Conservation (phyloP, 2,113 vertebrate genomes). For the Butastur rufipennis region DNA sequence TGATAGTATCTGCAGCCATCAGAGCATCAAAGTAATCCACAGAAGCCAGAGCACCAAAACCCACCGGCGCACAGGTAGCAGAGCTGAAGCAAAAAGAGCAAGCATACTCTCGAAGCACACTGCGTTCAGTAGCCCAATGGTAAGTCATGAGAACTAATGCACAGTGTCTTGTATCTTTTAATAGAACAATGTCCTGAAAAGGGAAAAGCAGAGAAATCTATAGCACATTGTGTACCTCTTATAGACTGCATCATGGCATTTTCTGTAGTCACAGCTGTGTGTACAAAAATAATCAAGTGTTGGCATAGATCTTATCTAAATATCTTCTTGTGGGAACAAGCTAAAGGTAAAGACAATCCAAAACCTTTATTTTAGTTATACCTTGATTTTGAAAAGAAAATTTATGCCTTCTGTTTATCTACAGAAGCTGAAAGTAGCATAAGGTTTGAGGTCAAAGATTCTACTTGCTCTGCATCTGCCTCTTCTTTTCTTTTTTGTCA, state of each 20-base stretch:
- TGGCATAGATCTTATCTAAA: background rate
- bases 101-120: slow-evolving; percentile 93
- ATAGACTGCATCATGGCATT: background rate
- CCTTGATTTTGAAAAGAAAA: background rate
- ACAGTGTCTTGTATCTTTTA: background rate
- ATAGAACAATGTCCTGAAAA: background rate
- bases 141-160: slow-evolving; percentile 58
- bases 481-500: background rate
- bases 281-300: background rate
- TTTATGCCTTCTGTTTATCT: background rate
- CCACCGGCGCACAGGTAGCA: slow-evolving; percentile 86
- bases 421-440: background rate
- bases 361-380: background rate
- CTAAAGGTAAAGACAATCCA: background rate
- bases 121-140: slow-evolving; percentile 98
- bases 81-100: slow-evolving; percentile 88
- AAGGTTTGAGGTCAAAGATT: background rate
- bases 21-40: slow-evolving; percentile 80
- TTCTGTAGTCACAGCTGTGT: background rate
- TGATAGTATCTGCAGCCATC: slow-evolving; percentile 85
- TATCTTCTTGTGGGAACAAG: background rate
- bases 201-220: background rate
- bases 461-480: background rate
- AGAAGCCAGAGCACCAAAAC: slow-evolving; percentile 90
- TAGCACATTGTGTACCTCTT: background rate